Conservation (phyloP, 2,113 vertebrate species). For the Piaya cayana region DNA sequence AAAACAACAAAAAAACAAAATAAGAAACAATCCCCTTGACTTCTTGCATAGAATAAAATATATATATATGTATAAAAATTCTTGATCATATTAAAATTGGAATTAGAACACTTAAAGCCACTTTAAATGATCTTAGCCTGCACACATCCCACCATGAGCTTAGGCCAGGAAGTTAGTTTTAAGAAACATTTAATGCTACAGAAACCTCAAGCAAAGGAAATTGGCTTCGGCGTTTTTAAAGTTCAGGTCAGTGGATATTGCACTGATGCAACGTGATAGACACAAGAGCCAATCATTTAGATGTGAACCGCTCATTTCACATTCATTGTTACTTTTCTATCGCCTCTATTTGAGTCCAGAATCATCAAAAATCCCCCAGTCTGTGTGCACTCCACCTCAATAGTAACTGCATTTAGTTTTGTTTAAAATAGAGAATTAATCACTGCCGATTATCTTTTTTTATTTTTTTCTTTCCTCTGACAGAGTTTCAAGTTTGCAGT, state of each 20-base stretch:
- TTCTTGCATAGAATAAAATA: neutral
- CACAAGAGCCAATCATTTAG: neutral
- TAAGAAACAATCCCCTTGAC: neutral
- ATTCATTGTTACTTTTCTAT: constrained; percentile 39
- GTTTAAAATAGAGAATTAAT: constrained; percentile 56
- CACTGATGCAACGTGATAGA: neutral
- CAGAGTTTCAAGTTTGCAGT: constrained; percentile 36
- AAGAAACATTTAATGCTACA: constrained; percentile 57
- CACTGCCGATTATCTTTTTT: neutral
- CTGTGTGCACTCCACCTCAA: neutral
- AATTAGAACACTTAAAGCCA: constrained; percentile 39
- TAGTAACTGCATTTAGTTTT: constrained; percentile 35
- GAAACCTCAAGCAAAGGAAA: constrained; percentile 66
- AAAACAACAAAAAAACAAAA: neutral
- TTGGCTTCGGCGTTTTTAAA: constrained; percentile 67
- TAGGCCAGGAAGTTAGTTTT: constrained; percentile 71
- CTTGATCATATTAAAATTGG: constrained; percentile 38
- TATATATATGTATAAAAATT: constrained; percentile 1
- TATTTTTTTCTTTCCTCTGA: neutral
- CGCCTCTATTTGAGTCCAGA: neutral
- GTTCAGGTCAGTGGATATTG: constrained; percentile 42
- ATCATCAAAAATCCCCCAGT: neutral
- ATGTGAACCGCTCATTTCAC: constrained; percentile 34
- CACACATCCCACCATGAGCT: constrained; percentile 14
- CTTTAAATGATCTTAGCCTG: constrained; percentile 52